Evolutionary conservation across 2,113 vertebrate genomes (phyloP).

Genomic region (Circaetus gallicus): DNA sequence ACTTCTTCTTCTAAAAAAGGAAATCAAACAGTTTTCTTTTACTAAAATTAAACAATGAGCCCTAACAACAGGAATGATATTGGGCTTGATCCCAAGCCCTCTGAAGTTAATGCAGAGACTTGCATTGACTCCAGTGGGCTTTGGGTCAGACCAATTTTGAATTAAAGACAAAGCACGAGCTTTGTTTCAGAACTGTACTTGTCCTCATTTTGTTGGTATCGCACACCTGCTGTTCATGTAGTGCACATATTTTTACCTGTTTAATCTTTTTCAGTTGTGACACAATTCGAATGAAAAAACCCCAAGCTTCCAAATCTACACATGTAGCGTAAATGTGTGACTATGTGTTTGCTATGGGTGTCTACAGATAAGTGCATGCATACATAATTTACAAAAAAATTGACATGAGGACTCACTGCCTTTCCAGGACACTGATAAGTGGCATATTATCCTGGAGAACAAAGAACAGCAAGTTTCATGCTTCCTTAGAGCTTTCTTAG

Average conservation of each 20-base stretch:
- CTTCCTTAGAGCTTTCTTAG: background rate
- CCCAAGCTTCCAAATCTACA: background rate
- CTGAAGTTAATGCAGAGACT: background rate
- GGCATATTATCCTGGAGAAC: background rate
- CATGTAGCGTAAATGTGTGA: background rate
- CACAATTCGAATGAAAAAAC: background rate
- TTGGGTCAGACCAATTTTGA: background rate
- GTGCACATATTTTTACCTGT: background rate
- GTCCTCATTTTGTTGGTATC: background rate
- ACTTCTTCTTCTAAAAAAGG: background rate
- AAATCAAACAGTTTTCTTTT: constrained; percentile 35
- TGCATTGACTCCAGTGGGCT: background rate
- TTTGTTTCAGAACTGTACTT: background rate
- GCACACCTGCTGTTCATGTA: background rate
- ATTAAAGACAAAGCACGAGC: background rate
- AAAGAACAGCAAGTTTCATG: constrained; percentile 21
- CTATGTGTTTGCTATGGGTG: background rate
- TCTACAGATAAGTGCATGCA: background rate
- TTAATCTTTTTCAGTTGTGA: background rate
- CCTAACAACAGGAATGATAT: background rate
- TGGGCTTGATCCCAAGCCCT: background rate
- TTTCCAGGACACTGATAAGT: background rate
- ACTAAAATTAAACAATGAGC: constrained; percentile 21
- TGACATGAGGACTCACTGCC: background rate
- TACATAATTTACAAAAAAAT: background rate